These are phyloP conservation scores for Anas georgica DNA, from an alignment of 2,797 vertebrate species.

Conservation along the genomic window DNA sequence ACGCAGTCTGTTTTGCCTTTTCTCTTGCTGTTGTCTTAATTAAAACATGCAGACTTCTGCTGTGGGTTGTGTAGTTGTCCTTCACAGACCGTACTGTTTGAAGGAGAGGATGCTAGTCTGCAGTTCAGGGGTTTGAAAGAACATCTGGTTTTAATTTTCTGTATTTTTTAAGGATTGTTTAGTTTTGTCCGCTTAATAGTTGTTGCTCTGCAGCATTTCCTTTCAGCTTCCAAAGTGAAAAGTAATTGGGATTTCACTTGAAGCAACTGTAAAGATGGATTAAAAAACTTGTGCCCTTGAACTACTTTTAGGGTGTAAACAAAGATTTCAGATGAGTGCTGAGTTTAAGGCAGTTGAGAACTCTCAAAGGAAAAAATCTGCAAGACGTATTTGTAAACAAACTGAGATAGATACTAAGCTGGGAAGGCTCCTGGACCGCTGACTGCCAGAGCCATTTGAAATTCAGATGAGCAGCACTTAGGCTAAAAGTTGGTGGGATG, in stretches of 20 bases:
- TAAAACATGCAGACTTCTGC: background rate
- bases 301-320: background rate
- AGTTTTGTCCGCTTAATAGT: background rate
- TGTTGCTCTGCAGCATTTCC: background rate
- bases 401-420: background rate
- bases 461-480: background rate
- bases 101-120: background rate
- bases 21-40: background rate
- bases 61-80: background rate
- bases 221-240: background rate
- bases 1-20: background rate
- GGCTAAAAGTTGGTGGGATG: background rate
- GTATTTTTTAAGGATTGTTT: background rate
- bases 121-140: background rate
- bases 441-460: background rate
- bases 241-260: background rate
- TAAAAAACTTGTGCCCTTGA: background rate
- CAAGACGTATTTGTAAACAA: background rate
- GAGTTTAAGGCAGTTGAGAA: background rate
- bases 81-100: background rate
- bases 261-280: background rate
- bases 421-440: background rate
- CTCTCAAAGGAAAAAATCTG: background rate
- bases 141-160: slow-evolving; percentile 2
- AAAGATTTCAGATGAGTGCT: background rate